Evolutionary conservation across 2,888 invertebrate species (phyloP), one percentile per base, ranked within the genome.

Genomic region (Mimas tiliae): DNA sequence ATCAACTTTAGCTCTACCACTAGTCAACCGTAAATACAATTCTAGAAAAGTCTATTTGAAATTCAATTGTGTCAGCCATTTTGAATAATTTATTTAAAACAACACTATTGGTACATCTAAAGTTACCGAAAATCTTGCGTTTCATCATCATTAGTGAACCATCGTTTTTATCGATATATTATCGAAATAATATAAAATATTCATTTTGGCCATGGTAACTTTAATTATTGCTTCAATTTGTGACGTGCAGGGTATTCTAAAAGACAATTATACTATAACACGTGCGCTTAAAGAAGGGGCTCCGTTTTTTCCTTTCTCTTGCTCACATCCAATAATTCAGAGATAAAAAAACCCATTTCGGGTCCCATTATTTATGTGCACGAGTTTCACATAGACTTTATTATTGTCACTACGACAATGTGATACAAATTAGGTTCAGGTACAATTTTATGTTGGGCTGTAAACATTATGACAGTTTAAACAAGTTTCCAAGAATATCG

Each of bases 361-460:
- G 14, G 12, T 14, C 45, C 45, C 14, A 11, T 45, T 42, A 14
- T 45, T 14, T 45, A 45, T 9, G 45, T 45, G 45, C 45, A 45
- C 11, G 45, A 45, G 45, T 45, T 45, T 45, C 8, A 70, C 70
- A 67, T 66, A 38, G 65, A 70, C 16, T 67, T 71, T 66, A 67
- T 75, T 76, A 68, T 27, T 72, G 71, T 70, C 70, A 73, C 64
- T 62, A 69, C 67, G 68, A 70, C 68, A 69, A 42, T 27, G 19
- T 42, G 65, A 55, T 53, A 53, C 68, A 77, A 70, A 69, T 74
- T 64, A 16, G 11, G 42, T 38, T 58, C 58, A 58, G 58, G 58
- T 58, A 58, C 58, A 42, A 19, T 58, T 21, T 58, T 42, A 19
- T 16, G 6, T 16, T 16, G 38, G 34, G 9, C 42, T 58, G 38